A percentile compares a stretch with the other conserved stretches of the same genome.
These are phyloP conservation scores for Oncorhynchus nerka DNA, from an alignment of 2,113 vertebrate genomes.

Conservation along the genomic window DNA sequence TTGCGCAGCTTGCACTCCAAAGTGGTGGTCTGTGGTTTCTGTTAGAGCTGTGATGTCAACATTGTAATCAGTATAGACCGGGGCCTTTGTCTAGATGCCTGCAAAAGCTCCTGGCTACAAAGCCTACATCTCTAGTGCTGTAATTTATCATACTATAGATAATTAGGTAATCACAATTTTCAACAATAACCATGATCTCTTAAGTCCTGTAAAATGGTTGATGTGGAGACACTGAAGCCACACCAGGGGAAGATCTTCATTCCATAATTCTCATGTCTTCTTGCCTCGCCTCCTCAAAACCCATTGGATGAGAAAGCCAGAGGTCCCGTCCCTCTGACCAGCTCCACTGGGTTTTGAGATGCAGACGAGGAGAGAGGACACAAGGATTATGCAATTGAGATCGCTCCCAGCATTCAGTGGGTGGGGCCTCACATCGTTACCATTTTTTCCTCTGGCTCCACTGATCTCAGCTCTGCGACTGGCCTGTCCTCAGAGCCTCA, in stretches of 20 bases:
- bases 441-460: neutral
- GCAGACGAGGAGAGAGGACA: neutral
- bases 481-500: neutral
- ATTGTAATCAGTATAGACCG: neutral
- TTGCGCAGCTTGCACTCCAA: conserved; percentile 22
- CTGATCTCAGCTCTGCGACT: neutral
- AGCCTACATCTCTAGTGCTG: conserved; percentile 14
- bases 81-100: neutral
- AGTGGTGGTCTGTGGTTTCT: conserved; percentile 35
- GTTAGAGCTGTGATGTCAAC: neutral
- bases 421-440: neutral
- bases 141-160: neutral
- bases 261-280: too few species aligned
- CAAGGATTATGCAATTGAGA: too few species aligned
- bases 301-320: too few species aligned
- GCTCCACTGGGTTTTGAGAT: too few species aligned
- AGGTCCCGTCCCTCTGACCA: too few species aligned
- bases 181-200: neutral
- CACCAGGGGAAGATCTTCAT: neutral
- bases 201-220: neutral
- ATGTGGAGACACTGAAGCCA: neutral
- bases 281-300: too few species aligned
- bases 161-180: neutral
- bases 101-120: neutral
- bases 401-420: too few species aligned